Evolutionary conservation across 2,113 vertebrate species (phyloP), one percentile per base, ranked within the genome.

Genomic region (Epinephelus fuscoguttatus): DNA sequence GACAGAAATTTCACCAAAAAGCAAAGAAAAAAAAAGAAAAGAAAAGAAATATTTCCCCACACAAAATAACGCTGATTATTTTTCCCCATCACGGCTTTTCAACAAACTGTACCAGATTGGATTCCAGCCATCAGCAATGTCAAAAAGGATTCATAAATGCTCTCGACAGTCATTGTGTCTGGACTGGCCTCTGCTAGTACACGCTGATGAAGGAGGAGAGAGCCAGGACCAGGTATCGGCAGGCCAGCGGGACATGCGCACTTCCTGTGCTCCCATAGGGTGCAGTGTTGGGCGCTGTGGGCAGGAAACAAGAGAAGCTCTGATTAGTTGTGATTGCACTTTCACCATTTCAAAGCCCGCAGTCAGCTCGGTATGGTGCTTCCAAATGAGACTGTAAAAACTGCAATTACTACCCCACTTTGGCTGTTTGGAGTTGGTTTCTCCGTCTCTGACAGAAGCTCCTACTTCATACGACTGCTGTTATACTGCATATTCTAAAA

Each of bases 281-380:
- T 84, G 97, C 97, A 75, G 97, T 99, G 94, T 97, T 99, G 95
- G 97, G 97, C 83, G 97, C 98, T 99, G 96, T 91, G 80, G 94
- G 86, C 84, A 90, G 89, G 76, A 96, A 93, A 94, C 90, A 97
- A 91, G 83, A 91, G 42, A 93, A 80, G 88, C 85, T 68, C 70
- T 81, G 53, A 89, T 88, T 78, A 77, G 56, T 66, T 78, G 49
- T 83, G 86, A 91, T 91, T 90, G 88, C 76, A 83, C 85, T 68
- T 86, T 92, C 68, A 87, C 62, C 70, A 61, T 70, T 72, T 72
- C 23, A 33, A 83, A 87, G 84, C 59, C 64, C 3, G 6, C 74
- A 79, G 80, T 81, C 60, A 53, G 84, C 79, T 56, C 67, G 27
- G 60, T 25, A 25, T 78, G 84, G 10, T 23, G 81, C 64, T 63